phyloP scores from a whole-genome alignment of 1,140 invertebrate genomes.

The Diabrotica virgifera region DNA sequence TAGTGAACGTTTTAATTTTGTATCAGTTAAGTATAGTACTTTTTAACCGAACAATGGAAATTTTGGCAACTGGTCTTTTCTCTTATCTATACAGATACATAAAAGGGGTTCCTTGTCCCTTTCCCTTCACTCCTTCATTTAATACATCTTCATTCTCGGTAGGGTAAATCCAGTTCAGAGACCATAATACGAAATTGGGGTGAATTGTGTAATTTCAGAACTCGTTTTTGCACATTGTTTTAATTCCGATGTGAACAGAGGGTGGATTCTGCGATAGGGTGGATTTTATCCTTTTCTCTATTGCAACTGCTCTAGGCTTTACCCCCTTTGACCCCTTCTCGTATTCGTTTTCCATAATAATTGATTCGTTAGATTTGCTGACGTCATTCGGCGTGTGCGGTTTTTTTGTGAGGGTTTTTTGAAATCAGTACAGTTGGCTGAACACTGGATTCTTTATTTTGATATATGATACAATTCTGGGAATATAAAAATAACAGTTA shows the following conservation, averaged over 20 bases:
- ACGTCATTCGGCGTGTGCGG: slow-evolving; percentile 27
- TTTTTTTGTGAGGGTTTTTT: slow-evolving; percentile 23
- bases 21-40: too few species aligned
- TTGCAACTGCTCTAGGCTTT: slow-evolving; percentile 14
- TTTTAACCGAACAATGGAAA: too few species aligned
- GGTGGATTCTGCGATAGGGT: slow-evolving; percentile 22
- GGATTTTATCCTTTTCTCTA: slow-evolving; percentile 18
- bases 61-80: not conserved
- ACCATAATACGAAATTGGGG: slow-evolving; percentile 25
- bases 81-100: slow-evolving; percentile 1
- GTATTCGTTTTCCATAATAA: slow-evolving; percentile 27
- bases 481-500: too few species aligned
- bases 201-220: slow-evolving; percentile 33
- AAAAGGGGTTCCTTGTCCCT: not conserved
- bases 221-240: slow-evolving; percentile 38
- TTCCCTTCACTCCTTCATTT: slow-evolving; percentile 4
- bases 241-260: slow-evolving; percentile 21
- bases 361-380: slow-evolving; percentile 35
- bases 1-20: too few species aligned
- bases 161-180: slow-evolving; percentile 14
- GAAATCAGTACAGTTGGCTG: slow-evolving; percentile 10
- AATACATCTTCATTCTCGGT: slow-evolving; percentile 18
- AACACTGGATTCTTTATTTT: not conserved
- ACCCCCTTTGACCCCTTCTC: slow-evolving; percentile 19
- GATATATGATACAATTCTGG: not conserved